Percentiles rank a stretch among this genome's conserved stretches.
These are phyloP conservation scores for Phyllotis vaccarum DNA, from an alignment of 2,797 vertebrate species.

Conservation along the genomic window DNA sequence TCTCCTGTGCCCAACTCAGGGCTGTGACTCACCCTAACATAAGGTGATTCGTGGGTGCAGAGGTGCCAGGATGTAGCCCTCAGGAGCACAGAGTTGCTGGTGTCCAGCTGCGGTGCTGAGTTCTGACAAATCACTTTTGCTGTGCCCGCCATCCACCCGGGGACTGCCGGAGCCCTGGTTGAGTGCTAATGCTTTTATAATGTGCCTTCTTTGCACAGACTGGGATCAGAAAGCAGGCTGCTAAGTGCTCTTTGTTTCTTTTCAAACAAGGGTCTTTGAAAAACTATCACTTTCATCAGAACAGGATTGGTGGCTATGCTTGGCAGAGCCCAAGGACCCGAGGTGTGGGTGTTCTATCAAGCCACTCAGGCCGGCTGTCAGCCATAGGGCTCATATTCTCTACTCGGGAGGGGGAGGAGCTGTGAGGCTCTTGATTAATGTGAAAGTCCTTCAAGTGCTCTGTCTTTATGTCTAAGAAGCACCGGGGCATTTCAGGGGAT, in stretches of 20 bases:
- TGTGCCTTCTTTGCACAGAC: not conserved
- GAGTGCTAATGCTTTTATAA: constrained; percentile 60
- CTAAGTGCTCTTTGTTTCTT: constrained; percentile 68
- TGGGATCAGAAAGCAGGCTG: constrained; percentile 57
- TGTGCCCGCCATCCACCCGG: not conserved
- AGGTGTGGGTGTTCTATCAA: not conserved
- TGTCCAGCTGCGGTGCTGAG: not conserved
- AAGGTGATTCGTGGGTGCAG: not conserved
- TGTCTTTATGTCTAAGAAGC: constrained; percentile 68
- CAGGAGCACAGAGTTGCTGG: not conserved
- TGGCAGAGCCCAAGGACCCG: constrained; percentile 1
- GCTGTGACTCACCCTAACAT: constrained; percentile 22
- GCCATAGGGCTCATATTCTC: not conserved
- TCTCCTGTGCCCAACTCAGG: constrained; percentile 24
- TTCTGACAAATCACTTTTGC: not conserved
- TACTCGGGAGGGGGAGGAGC: not conserved
- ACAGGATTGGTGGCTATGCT: not conserved
- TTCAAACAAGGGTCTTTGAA: constrained; percentile 59
- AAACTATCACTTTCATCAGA: constrained; percentile 33
- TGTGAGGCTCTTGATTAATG: constrained; percentile 65
- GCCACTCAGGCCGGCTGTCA: not conserved
- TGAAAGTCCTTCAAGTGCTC: constrained; percentile 62
- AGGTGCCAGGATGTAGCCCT: not conserved
- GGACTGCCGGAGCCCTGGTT: not conserved
- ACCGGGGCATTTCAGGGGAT: constrained; percentile 21